Evolutionary conservation across 2,888 invertebrate species (phyloP).

Genomic region (Xanthorhoe designata): DNA sequence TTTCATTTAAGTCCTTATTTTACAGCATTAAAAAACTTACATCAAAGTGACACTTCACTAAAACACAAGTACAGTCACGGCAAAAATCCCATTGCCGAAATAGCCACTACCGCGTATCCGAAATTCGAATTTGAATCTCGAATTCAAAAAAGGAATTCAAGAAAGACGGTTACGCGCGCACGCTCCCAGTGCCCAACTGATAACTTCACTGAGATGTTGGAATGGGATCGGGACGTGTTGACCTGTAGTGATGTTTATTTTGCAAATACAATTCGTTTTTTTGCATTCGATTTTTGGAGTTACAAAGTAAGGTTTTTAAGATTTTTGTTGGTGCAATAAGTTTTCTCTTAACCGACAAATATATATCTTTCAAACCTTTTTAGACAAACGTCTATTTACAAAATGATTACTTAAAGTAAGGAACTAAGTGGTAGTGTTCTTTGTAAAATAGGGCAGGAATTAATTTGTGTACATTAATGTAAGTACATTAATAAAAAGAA

Average conservation of each 20-base stretch:
- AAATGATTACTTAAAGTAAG: no score
- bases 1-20: no score
- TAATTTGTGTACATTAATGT: no score
- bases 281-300: not conserved
- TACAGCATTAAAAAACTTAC: not conserved
- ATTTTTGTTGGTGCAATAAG: no score
- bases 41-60: not conserved
- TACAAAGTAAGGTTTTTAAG: no score
- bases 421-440: no score
- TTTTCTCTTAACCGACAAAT: no score
- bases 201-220: slow-evolving; percentile 20
- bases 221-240: slow-evolving; percentile 2
- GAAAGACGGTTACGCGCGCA: slow-evolving; percentile 57
- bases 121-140: not conserved
- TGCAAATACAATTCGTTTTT: not conserved
- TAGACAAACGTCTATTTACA: no score
- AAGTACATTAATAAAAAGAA: no score
- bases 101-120: slow-evolving; percentile 3
- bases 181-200: slow-evolving; percentile 71
- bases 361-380: no score
- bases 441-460: no score
- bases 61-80: slow-evolving; percentile 23
- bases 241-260: not conserved
- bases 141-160: not conserved
- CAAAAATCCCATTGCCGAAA: slow-evolving; percentile 24